phyloP scores from a whole-genome alignment of 2,113 vertebrate species.

The Penelope pileata region DNA sequence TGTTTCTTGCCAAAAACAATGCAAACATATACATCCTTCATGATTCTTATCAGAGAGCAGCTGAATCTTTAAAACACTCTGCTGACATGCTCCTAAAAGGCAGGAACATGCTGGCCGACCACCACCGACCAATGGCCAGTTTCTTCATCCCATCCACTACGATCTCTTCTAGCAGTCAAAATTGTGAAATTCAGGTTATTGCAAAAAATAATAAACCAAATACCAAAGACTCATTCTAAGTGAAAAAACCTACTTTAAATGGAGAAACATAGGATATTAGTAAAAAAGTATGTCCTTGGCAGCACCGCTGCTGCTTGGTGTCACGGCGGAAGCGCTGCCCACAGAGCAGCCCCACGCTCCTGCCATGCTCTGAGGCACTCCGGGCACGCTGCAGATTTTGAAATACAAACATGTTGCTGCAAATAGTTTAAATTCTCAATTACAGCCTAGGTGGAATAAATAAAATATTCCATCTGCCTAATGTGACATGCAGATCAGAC shows the following conservation, averaged over 20 bases:
- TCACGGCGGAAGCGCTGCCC: not conserved
- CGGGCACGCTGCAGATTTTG: no score
- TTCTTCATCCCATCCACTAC: not conserved
- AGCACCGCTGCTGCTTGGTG: not conserved
- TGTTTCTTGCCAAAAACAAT: constrained; percentile 70
- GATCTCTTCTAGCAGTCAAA: not conserved
- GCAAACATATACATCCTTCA: constrained; percentile 69
- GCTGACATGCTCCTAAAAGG: constrained; percentile 34
- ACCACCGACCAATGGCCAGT: not conserved
- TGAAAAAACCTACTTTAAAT: not conserved
- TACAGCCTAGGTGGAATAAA: constrained; percentile 59
- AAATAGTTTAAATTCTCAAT: constrained; percentile 59
- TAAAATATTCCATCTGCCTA: constrained; percentile 72
- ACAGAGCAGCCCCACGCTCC: not conserved
- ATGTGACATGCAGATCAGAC: constrained; percentile 68
- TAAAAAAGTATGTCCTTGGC: not conserved
- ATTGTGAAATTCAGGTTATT: not conserved
- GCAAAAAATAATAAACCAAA: not conserved
- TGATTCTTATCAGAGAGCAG: constrained; percentile 66
- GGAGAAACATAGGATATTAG: not conserved
- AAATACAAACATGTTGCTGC: constrained; percentile 13
- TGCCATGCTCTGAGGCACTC: no score
- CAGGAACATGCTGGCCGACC: not conserved
- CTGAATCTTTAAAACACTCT: constrained; percentile 47
- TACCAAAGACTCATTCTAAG: not conserved